Evolutionary conservation across 2,888 invertebrate genomes (phyloP).

Genomic region (Dinocampus coccinellae): DNA sequence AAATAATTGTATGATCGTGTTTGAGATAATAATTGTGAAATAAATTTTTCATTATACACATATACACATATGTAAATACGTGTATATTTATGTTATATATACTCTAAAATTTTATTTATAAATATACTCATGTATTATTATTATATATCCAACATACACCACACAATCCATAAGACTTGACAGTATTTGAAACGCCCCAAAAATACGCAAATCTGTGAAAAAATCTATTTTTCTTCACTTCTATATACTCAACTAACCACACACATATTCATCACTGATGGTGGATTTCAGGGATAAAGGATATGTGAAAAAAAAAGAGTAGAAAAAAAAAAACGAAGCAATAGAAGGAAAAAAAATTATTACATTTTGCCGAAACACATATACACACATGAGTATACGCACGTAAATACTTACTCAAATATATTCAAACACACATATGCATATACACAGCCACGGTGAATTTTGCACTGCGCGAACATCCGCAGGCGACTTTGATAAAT

Average conservation of each 20-base stretch:
- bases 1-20: too few species aligned
- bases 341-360: background rate
- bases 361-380: background rate
- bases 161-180: background rate
- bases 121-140: background rate
- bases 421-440: too few species aligned
- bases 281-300: background rate
- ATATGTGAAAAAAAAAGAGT: background rate
- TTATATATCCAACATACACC: background rate
- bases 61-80: too few species aligned
- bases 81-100: too few species aligned
- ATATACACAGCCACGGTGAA: background rate
- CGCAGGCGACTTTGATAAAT: constrained; percentile 39
- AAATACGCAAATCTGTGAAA: background rate
- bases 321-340: background rate
- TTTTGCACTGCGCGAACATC: constrained; percentile 8
- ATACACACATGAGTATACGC: too few species aligned
- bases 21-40: too few species aligned
- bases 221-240: background rate
- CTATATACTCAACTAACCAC: background rate
- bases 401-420: too few species aligned
- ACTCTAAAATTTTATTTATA: background rate
- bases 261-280: background rate
- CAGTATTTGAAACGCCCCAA: background rate
- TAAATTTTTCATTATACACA: too few species aligned